Base-by-base conservation (phyloP, 1,140 invertebrate genomes). In the Ostrea denselamellosa region DNA sequence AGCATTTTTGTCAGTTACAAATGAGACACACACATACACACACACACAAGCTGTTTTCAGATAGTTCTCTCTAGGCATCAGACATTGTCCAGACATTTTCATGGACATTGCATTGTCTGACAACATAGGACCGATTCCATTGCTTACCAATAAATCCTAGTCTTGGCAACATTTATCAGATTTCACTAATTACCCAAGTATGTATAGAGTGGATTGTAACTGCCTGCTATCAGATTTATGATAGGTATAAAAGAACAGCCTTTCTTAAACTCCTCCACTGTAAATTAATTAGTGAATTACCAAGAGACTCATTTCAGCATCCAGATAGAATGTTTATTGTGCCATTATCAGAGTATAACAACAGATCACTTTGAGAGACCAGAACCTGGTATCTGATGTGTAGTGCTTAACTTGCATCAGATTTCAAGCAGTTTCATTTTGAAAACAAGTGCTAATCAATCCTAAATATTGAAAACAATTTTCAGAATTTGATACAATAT, bases 201-300 rank as follows among this genome's bases (percentile, higher is more conserved):
- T 34, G 68, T 77, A 34, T 28, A 14, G 68, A 77, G 28, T 77
- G 28, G 68, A 77, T 34, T 22, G 68, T 77, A 28, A 28, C 68
- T 34, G 28, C 28, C 68, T 34, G 25, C 22, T 77, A 62, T 77
- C 25, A 77, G 28, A 77, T 77, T 77, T 77, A 77, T 77, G 68
- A 22, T 77, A 77, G 68, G 68, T 77, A 34, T 77, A 77, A 77
- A 34, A 34, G 68, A 77, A 62, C 68, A 77, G 68, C 25, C 12
- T 77, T 77, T 77, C 68, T 77, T 28, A 77, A 77, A 25, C 7
- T 77, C 68, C 25, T 5, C 68, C 28, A 14, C 68, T 77, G 58
- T 62, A 77, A 77, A 77, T 77, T 77, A 77, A 77, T 77, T 77
- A 77, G 68, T 34, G 68, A 77, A 77, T 77, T 77, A 77, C 68